A percentile compares a stretch with the other conserved stretches of the same genome.
Conservation (phyloP, 2,888 invertebrate species). For the Ashinkailepas kermadecensis region DNA sequence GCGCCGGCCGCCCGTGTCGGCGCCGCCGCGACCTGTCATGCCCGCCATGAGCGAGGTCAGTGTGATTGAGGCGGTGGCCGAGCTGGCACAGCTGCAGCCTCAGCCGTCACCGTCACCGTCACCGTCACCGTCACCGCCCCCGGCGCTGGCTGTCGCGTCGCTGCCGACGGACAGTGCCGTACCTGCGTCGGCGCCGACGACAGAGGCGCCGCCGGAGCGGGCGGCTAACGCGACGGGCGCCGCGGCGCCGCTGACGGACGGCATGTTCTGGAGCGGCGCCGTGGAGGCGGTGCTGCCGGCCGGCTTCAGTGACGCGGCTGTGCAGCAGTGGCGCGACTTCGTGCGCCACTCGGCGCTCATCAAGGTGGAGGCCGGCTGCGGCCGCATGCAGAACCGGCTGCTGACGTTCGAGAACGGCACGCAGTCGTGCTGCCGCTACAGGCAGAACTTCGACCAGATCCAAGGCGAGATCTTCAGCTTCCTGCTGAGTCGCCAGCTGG, state of each 20-base stretch:
- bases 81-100: neutral
- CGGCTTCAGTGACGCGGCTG: slow-evolving; percentile 58
- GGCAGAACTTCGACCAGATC: slow-evolving; percentile 82
- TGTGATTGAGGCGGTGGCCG: neutral
- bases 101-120: neutral
- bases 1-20: slow-evolving; percentile 37
- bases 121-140: neutral
- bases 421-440: slow-evolving; percentile 71
- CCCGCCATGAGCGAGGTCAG: slow-evolving; percentile 41
- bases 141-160: neutral
- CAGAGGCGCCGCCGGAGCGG: neutral
- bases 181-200: neutral
- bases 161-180: neutral
- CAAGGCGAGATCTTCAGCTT: slow-evolving; percentile 85
- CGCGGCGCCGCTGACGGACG: slow-evolving; percentile 39
- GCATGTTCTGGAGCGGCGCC: slow-evolving; percentile 63
- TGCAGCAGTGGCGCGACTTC: slow-evolving; percentile 60
- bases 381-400: slow-evolving; percentile 77
- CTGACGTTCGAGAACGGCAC: slow-evolving; percentile 68
- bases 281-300: slow-evolving; percentile 61
- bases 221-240: neutral
- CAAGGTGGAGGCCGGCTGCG: slow-evolving; percentile 70
- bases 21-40: slow-evolving; percentile 41
- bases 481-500: slow-evolving; percentile 66
- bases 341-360: slow-evolving; percentile 48